Conservation (phyloP, 2,888 invertebrate species). For the Crossocerus cetratus region DNA sequence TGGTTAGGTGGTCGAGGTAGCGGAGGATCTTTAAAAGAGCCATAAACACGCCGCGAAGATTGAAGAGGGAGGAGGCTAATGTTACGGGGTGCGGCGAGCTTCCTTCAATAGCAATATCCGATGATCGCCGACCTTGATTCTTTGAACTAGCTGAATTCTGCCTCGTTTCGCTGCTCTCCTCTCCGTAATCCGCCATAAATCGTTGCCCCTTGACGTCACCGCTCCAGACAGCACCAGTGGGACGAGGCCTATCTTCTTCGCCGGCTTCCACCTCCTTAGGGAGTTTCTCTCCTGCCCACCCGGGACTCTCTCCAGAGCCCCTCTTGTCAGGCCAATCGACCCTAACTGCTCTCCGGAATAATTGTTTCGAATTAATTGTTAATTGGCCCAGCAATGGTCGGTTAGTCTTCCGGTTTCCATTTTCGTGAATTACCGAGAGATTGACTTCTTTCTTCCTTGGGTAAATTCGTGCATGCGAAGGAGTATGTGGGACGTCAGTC, state of each 20-base stretch:
- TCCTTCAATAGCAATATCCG: neutral
- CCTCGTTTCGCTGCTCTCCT: conserved; percentile 10
- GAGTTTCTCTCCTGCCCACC: neutral
- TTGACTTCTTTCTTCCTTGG: too few species aligned
- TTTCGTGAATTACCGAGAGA: too few species aligned
- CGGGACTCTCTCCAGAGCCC: neutral
- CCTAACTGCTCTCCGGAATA: neutral
- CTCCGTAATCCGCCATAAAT: conserved; percentile 46
- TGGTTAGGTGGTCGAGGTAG: conserved; percentile 38
- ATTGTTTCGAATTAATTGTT: conserved; percentile 10
- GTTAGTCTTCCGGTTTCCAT: too few species aligned
- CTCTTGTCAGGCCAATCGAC: conserved; percentile 9
- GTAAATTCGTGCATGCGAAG: too few species aligned
- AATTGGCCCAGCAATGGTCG: neutral
- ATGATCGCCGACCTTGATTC: conserved; percentile 33
- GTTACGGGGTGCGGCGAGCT: neutral
- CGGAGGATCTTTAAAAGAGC: conserved; percentile 40
- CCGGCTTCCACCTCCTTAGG: neutral
- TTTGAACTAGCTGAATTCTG: conserved; percentile 15
- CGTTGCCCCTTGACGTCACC: conserved; percentile 29
- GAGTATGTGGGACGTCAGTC: too few species aligned
- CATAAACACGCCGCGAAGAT: conserved; percentile 18
- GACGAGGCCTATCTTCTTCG: conserved; percentile 2
- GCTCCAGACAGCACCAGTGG: conserved; percentile 41
- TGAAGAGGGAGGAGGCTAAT: neutral